These are phyloP conservation scores for Heliconius ethilla DNA, from an alignment of 2,888 invertebrate genomes.

Conservation along the genomic window DNA sequence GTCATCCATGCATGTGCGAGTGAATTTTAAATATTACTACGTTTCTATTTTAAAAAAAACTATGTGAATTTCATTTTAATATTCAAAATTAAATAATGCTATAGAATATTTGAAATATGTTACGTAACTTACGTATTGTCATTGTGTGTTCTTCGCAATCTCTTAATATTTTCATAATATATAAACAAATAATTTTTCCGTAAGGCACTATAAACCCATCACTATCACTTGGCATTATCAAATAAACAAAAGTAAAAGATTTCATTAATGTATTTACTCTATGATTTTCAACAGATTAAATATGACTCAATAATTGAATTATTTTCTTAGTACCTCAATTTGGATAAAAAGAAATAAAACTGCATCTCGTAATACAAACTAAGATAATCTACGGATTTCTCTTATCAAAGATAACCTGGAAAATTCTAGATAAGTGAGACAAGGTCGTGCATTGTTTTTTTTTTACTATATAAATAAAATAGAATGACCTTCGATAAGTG, in stretches of 20 bases:
- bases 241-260: background rate
- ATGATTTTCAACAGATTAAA: background rate
- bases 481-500: background rate
- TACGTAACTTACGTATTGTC: conserved; percentile 57
- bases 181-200: conserved; percentile 58
- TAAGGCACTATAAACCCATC: conserved; percentile 60
- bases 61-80: background rate
- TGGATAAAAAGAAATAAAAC: background rate
- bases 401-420: conserved; percentile 45
- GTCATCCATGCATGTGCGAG: conserved; percentile 18
- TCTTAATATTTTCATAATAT: conserved; percentile 59
- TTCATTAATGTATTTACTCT: background rate
- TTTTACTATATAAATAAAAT: background rate
- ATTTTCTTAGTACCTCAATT: background rate
- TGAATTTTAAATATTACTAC: background rate
- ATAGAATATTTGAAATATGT: background rate
- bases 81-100: background rate
- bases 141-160: conserved; percentile 55
- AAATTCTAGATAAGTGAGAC: conserved; percentile 40
- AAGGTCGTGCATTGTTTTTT: conserved; percentile 28
- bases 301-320: background rate
- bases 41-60: background rate
- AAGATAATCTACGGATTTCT: conserved; percentile 41
- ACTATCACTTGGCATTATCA: conserved; percentile 64
- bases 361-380: conserved; percentile 18